Evolutionary conservation across 2,797 vertebrate genomes (phyloP), one percentile per base, ranked within the genome.

Genomic region (Gobionotothen gibberifrons): DNA sequence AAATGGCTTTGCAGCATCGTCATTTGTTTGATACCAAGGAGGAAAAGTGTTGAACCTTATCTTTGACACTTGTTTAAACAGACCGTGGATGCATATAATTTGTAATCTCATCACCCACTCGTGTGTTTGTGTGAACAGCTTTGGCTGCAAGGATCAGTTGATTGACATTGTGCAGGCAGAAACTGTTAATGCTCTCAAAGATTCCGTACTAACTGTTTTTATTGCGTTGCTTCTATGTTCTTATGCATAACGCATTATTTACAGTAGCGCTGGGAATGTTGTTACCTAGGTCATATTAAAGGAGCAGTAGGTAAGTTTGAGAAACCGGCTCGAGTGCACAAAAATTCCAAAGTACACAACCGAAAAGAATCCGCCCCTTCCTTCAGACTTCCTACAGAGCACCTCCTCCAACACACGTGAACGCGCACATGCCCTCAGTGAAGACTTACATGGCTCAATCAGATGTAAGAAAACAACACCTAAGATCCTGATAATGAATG

Each of bases 51-150:
- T 1, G 32, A 72, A 40, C 78, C 74, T 87, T 84, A 85, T 87
- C 81, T 84, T 72, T 73, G 72, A 69, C 71, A 52, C n/a, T 74
- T 84, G 80, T 88, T 85, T 79, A 79, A 85, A 86, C 85, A 87
- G 82, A 78, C 79, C 48, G 46, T 39, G 64, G 69, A 65, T 63
- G 51, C 76, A 70, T 73, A 64, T 65, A 64, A 66, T 84, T 61
- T 83, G 63, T 85, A 89, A 85, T 88, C 84, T 80, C 68, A 58
- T 72, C 75, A 72, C 74, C 75, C 76, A 73, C 78, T 78, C 57
- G 19, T 67, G 76, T 76, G 48, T 81, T 81, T 90, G 78, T 87
- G 83, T 83, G 78, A 85, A 80, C 83, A 84, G 85, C 80, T 89
- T 82, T 86, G 74, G 65, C 47, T 64, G 76, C 60, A 73, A 83